phyloP scores from a whole-genome alignment of 1,140 invertebrate genomes.

The Diabrotica virgifera region DNA sequence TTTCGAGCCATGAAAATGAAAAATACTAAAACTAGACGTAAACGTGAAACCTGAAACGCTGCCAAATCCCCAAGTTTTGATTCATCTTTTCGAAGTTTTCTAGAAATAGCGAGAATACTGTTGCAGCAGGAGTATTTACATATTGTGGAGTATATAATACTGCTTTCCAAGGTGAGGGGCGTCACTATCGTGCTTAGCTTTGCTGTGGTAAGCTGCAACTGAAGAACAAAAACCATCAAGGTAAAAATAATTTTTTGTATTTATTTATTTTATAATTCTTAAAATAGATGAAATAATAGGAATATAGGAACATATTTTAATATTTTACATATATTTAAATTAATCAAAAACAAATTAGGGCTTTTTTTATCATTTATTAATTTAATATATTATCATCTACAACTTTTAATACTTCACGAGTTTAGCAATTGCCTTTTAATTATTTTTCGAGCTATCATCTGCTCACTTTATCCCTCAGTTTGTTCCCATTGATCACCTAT shows the following conservation, averaged over 20 bases:
- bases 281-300: not conserved
- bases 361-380: too few species aligned
- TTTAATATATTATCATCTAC: too few species aligned
- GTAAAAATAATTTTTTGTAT: not conserved
- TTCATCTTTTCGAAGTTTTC: constrained; percentile 7
- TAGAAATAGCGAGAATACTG: constrained; percentile 14
- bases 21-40: too few species aligned
- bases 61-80: not conserved
- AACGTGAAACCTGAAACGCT: too few species aligned
- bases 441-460: too few species aligned
- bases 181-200: not conserved
- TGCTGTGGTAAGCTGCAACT: not conserved
- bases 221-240: not conserved
- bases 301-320: not conserved
- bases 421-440: too few species aligned
- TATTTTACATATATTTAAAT: not conserved
- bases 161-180: not conserved
- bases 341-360: not conserved
- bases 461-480: too few species aligned
- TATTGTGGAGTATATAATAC: constrained; percentile 5
- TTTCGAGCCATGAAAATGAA: too few species aligned
- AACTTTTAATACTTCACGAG: too few species aligned
- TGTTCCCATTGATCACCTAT: too few species aligned
- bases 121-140: constrained; percentile 6
- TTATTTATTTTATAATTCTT: too few species aligned